These are phyloP conservation scores for Drosophila orena DNA, from an alignment of 1,140 invertebrate species.

Conservation along the genomic window DNA sequence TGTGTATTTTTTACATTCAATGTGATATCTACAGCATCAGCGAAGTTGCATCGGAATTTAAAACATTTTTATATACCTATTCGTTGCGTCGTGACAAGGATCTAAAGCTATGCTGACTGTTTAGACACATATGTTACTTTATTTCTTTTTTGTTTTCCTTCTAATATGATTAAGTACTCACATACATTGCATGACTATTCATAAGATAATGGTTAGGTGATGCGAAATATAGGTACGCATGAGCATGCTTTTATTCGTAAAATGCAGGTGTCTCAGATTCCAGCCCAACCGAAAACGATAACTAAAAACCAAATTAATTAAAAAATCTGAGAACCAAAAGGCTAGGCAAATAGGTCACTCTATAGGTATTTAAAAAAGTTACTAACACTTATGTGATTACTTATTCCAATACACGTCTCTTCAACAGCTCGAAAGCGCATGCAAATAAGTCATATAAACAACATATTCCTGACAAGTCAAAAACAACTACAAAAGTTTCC, in stretches of 20 bases:
- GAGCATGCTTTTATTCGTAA: constrained; percentile 36
- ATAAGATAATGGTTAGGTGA: constrained; percentile 33
- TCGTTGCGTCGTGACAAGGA: constrained; percentile 7
- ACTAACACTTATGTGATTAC: constrained; percentile 77
- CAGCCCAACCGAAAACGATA: constrained; percentile 8
- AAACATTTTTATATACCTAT: neutral
- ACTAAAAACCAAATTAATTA: constrained; percentile 15
- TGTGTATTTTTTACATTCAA: too few relatives aligned
- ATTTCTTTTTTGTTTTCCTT: constrained; percentile 7
- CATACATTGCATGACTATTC: constrained; percentile 42
- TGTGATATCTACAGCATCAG: neutral
- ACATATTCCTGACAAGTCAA: constrained; percentile 60
- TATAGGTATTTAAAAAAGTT: constrained; percentile 34
- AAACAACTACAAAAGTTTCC: constrained; percentile 50
- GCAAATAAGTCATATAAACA: constrained; percentile 72
- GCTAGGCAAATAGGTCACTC: constrained; percentile 13
- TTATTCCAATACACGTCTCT: constrained; percentile 75
- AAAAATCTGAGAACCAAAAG: constrained; percentile 54
- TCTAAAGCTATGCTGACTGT: constrained; percentile 37
- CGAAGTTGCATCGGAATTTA: neutral
- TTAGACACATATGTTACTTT: constrained; percentile 8
- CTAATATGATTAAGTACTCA: constrained; percentile 21
- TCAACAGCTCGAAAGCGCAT: constrained; percentile 84
- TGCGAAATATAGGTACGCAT: constrained; percentile 27
- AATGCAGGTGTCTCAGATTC: constrained; percentile 6